Conservation (phyloP, 92 coral and sea anemone genomes). For the Palythoa heliodiscus region DNA sequence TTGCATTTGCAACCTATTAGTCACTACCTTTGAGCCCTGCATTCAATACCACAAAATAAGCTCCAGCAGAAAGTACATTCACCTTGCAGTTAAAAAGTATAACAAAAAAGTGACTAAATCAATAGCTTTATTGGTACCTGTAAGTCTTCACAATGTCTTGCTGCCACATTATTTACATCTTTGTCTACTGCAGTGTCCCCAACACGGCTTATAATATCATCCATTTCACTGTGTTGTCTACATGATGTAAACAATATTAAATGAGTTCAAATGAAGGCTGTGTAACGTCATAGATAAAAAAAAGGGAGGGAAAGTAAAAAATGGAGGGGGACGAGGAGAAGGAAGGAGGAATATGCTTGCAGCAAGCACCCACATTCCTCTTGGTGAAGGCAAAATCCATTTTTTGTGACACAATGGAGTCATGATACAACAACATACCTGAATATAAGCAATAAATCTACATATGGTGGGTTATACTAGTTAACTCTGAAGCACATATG, state of each 20-base stretch:
- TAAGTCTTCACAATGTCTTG: constrained; percentile 93
- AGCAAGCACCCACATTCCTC: not conserved
- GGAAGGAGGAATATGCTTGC: not conserved
- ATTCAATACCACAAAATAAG: too few relatives aligned
- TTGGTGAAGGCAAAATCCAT: not conserved
- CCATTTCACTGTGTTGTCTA: constrained; percentile 83
- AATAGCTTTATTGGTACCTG: constrained; percentile 57
- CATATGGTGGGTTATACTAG: too few relatives aligned
- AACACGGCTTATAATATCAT: constrained; percentile 79
- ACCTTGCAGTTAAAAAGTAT: too few relatives aligned
- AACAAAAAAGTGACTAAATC: not conserved
- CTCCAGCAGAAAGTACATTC: too few relatives aligned
- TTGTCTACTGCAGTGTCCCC: constrained; percentile 82
- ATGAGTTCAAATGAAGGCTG: not conserved
- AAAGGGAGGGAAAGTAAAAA: not conserved
- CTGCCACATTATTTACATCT: constrained; percentile 89
- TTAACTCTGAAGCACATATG: too few relatives aligned
- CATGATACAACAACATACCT: too few relatives aligned
- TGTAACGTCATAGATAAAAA: not conserved
- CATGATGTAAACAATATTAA: not conserved
- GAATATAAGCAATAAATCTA: too few relatives aligned
- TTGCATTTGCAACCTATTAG: too few relatives aligned
- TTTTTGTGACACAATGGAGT: too few relatives aligned
- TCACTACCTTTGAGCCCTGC: too few relatives aligned
- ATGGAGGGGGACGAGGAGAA: not conserved